Evolutionary conservation across 2,888 invertebrate genomes (phyloP), one percentile per base, ranked within the genome.

Genomic region (Drosophila barbarae): DNA sequence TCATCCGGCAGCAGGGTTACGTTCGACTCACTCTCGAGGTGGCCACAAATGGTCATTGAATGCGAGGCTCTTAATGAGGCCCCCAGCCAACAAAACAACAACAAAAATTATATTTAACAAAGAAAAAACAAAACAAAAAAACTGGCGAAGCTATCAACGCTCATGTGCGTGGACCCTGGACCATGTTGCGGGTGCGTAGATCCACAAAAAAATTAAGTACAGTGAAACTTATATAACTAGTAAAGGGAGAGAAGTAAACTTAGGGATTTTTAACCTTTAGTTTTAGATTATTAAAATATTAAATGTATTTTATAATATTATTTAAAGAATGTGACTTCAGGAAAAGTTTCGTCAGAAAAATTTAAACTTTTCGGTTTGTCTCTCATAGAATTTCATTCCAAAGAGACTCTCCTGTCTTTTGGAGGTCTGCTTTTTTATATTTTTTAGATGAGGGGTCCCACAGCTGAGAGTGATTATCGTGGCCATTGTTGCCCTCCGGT

Each of bases 401-500:
- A 13, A 13, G 15, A 44, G 46, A 18, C 12, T 21, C n/a, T 3
- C 46, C 59, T 60, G 59, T 56, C 18, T 18, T 21, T 10, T n/a
- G 18, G 56, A n/a, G 46, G 38, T 47, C 32, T 32, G 18, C 12
- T 8, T 30, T 26, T 44, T 13, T 39, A 2, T 36, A 10, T 41
- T n/a, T 32, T 32, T 9, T 39, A n/a, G 46, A 46, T 23, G 26
- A 35, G 54, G 54, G 54, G 46, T 35, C 44, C 39, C 57, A 47
- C 59, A 56, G 57, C 59, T 56, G 39, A 60, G 44, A 46, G 57
- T 64, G 81, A 76, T 78, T 81, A 81, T 83, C 75, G 78, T 78
- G 68, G 71, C 73, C 73, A 79, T 78, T 82, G 79, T 79, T 82
- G 71, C 73, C 68, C 68, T 70, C 71, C 58, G 76, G 75, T 74